Evolutionary conservation across 2,888 invertebrate genomes (phyloP).

Genomic region (Anoncus sp.): DNA sequence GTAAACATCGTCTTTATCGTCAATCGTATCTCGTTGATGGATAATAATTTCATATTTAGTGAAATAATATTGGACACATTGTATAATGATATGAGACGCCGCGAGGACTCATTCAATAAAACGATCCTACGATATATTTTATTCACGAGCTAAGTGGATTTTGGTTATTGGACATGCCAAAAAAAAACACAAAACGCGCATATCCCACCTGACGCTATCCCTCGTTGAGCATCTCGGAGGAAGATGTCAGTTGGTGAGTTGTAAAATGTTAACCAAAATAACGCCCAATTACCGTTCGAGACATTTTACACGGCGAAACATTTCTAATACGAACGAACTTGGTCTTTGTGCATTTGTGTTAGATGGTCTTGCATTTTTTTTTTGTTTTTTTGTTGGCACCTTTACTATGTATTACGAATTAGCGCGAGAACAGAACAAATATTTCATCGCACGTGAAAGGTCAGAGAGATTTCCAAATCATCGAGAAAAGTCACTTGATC

Average conservation of each 20-base stretch:
- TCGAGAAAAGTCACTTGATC: slow-evolving; percentile 20
- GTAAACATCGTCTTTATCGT: neutral
- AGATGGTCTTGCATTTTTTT: neutral
- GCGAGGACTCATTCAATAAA: slow-evolving; percentile 26
- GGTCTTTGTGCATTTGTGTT: neutral
- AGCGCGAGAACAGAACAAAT: slow-evolving; percentile 6
- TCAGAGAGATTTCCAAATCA: slow-evolving; percentile 32
- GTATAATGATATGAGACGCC: neutral
- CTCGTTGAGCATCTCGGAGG: neutral
- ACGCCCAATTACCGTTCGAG: neutral
- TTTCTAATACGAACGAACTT: neutral
- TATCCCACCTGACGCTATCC: neutral
- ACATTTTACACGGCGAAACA: neutral
- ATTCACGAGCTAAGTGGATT: slow-evolving; percentile 13
- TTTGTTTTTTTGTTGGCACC: slow-evolving; percentile 40
- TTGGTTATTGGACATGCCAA: slow-evolving; percentile 36
- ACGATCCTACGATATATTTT: neutral
- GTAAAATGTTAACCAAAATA: slow-evolving; percentile 18
- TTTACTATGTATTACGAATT: slow-evolving; percentile 14
- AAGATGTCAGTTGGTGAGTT: slow-evolving; percentile 1
- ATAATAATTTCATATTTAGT: too few species aligned
- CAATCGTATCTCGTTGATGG: neutral
- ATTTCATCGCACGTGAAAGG: slow-evolving; percentile 33
- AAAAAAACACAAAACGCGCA: neutral
- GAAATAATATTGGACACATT: slow-evolving; percentile 14